These are phyloP conservation scores for Numenius arquata DNA, from an alignment of 2,113 vertebrate genomes.

Conservation along the genomic window DNA sequence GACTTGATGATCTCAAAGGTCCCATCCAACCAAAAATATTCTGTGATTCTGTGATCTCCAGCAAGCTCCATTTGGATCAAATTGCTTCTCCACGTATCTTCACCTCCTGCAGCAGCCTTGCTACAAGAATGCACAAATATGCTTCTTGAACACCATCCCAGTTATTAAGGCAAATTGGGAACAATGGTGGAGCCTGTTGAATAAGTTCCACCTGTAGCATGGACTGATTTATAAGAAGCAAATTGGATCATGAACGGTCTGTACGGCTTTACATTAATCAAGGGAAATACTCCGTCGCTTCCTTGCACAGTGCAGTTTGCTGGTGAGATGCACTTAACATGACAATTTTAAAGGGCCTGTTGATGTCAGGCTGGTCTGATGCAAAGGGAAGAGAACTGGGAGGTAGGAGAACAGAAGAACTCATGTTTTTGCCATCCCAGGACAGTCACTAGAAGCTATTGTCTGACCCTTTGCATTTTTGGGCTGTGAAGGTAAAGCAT, in stretches of 20 bases:
- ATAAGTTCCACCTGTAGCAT: background rate
- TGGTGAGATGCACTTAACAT: too few relatives aligned
- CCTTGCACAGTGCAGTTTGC: background rate
- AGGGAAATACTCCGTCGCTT: too few relatives aligned
- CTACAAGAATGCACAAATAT: background rate
- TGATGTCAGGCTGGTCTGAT: background rate
- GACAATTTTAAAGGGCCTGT: too few relatives aligned
- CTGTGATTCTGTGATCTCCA: too few relatives aligned
- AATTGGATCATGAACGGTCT: background rate
- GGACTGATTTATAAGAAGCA: background rate
- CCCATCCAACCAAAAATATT: too few relatives aligned
- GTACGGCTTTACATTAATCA: background rate
- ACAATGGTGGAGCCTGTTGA: background rate
- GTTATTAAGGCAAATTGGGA: background rate
- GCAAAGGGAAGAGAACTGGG: background rate
- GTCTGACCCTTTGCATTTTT: fast-evolving
- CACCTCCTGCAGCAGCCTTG: background rate
- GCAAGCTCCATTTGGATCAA: background rate
- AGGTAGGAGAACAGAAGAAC: background rate
- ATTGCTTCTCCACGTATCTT: background rate
- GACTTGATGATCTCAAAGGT: too few relatives aligned
- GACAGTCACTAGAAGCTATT: background rate
- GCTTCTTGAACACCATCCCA: background rate
- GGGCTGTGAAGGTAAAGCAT: background rate
- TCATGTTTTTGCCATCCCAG: fast-evolving